A percentile compares a stretch with the other conserved stretches of the same genome.
These are phyloP conservation scores for Ptiloglossa arizonensis DNA, from an alignment of 1,140 invertebrate species.

Conservation along the genomic window DNA sequence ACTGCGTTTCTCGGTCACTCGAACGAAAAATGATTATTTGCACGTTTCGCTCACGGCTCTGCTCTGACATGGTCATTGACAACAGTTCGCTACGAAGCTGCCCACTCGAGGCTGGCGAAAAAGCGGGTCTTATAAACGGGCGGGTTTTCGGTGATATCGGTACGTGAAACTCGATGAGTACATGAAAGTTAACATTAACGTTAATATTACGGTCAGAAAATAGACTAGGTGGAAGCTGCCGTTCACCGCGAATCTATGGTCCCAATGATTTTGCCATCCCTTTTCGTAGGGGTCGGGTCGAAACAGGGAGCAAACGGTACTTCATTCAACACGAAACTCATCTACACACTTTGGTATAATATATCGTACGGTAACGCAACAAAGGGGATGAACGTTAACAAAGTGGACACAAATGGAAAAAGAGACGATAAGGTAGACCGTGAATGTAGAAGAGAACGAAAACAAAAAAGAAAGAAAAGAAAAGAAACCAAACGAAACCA, in stretches of 20 bases:
- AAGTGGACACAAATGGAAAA: constrained; percentile 45
- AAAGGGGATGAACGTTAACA: background rate
- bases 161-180: constrained; percentile 45
- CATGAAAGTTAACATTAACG: constrained; percentile 53
- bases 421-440: constrained; percentile 32
- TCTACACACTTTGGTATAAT: constrained; percentile 76
- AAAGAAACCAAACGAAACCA: constrained; percentile 6
- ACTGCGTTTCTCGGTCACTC: constrained; percentile 20
- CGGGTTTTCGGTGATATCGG: constrained; percentile 57
- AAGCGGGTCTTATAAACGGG: constrained; percentile 60
- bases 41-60: constrained; percentile 42
- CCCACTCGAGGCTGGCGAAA: constrained; percentile 78
- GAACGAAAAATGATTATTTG: background rate
- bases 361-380: constrained; percentile 52
- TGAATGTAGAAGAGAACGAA: too few species aligned
- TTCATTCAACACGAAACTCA: constrained; percentile 79
- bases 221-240: constrained; percentile 30
- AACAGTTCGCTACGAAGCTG: constrained; percentile 78
- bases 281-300: constrained; percentile 81
- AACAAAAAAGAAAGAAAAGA: constrained; percentile 25
- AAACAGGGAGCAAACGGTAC: constrained; percentile 68
- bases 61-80: constrained; percentile 78
- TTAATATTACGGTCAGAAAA: constrained; percentile 18
- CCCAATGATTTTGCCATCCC: constrained; percentile 75
- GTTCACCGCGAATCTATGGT: constrained; percentile 4